A percentile compares a stretch with the other conserved stretches of the same genome.
Evolutionary conservation across 1,140 invertebrate genomes (phyloP).

Genomic region (Yoshiicerus persimilis): DNA sequence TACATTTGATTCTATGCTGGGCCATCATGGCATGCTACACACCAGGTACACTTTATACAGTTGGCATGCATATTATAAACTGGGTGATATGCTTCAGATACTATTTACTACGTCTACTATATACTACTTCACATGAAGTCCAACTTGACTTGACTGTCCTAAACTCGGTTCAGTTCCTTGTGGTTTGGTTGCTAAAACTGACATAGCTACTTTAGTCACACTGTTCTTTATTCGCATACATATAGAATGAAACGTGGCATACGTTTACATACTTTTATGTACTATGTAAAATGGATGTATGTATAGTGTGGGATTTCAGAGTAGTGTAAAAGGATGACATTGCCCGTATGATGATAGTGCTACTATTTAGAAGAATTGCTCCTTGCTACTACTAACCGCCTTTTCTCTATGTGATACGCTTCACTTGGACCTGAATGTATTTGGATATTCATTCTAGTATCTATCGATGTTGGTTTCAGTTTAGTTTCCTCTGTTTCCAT

Average conservation of each 20-base stretch:
- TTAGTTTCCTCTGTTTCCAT: not conserved
- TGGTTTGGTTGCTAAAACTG: conserved; percentile 11
- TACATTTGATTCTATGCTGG: not conserved
- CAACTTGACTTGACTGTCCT: not conserved
- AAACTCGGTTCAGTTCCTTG: not conserved
- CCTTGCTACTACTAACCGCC: not conserved
- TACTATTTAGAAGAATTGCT: not conserved
- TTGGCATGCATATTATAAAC: no score
- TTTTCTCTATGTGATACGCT: not conserved
- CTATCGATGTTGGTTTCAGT: not conserved
- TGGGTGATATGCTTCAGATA: no score
- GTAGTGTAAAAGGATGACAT: not conserved
- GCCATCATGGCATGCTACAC: not conserved
- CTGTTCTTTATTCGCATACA: not conserved
- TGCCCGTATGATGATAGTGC: not conserved
- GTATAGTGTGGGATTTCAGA: not conserved
- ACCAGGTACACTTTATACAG: not conserved
- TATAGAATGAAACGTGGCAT: not conserved
- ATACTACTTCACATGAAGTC: not conserved
- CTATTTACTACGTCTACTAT: no score
- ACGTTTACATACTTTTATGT: not conserved
- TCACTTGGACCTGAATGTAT: not conserved
- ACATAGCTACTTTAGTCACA: not conserved
- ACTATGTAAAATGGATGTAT: not conserved
- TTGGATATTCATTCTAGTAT: not conserved